Conservation (phyloP, 2,797 vertebrate genomes). For the Dipus sagitta region DNA sequence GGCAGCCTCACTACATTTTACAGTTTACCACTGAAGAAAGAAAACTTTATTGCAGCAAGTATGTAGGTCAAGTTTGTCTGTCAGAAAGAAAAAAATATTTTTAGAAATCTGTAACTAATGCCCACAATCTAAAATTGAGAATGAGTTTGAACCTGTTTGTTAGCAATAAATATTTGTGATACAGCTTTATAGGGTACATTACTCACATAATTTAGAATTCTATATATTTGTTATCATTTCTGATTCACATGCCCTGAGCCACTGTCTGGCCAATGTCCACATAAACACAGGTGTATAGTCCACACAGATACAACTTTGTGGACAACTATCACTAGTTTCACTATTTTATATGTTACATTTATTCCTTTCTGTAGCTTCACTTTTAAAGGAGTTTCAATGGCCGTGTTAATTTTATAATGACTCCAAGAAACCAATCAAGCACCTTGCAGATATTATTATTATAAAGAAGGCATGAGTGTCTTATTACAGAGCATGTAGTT, state of each 20-base stretch:
- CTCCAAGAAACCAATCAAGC: background rate
- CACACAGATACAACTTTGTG: background rate
- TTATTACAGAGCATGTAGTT: background rate
- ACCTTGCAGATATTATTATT: background rate
- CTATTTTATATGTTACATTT: background rate
- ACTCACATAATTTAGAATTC: conserved; percentile 18
- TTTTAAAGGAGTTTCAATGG: background rate
- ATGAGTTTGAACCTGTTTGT: background rate
- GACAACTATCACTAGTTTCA: background rate
- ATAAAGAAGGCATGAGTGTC: background rate
- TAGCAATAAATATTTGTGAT: background rate
- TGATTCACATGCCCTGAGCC: background rate
- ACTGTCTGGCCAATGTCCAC: background rate
- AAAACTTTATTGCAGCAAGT: conserved; percentile 46
- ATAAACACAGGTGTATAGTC: background rate
- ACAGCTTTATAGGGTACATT: background rate
- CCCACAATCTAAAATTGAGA: background rate
- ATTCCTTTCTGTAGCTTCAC: background rate
- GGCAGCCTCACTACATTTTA: background rate
- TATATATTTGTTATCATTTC: background rate
- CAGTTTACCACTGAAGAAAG: conserved; percentile 19
- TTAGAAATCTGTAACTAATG: conserved; percentile 23
- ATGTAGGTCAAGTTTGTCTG: conserved; percentile 25
- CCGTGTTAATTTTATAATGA: background rate
- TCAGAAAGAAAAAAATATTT: conserved; percentile 15